Base-by-base conservation (phyloP, 1,140 invertebrate species). In the Drosophila chauvacae region DNA sequence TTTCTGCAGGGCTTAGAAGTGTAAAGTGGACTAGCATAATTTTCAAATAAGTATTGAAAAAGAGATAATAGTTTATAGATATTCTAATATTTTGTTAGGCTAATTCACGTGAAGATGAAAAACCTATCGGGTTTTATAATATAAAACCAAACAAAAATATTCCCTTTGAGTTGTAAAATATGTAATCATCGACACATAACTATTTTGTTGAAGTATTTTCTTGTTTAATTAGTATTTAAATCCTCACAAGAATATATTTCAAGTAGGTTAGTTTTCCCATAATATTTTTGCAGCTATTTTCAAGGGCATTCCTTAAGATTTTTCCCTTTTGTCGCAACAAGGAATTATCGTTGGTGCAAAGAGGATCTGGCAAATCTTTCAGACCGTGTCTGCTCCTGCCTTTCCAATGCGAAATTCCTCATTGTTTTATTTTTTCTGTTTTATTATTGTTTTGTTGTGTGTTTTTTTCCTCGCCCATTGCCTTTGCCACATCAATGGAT, bases 401-500 rank as follows among this genome's bases (percentile, higher is more conserved):
- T 69, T 35, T 44, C 14, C 58, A 33, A 61, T 66, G 69, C 37
- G 69, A 72, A 72, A 72, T 58, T 55, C 68, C 59, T 53, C 70
- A 71, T n/a, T 53, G 41, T 45, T 33, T 56, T 57, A 26, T 47
- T 47, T 42, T 26, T 42, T 11, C 4, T 26, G 26, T 26, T 26
- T 26, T 26, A 26, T 26, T 26, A 26, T 59, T 76, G 47, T 48
- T 61, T 47, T 37, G 37, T 11, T 42, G 33, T 35, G 33, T 18
- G 39, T 41, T 55, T 71, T 57, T 47, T 37, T 35, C 26, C 72
- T 39, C 53, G 41, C 63, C 72, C 53, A 57, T 69, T 58, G 53
- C 69, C 48, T 81, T 85, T 85, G 78, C 74, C 82, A 87, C 83
- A 86, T 88, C 85, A 90, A 90, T 88, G 85, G 81, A 88, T 88